Evolutionary conservation across 2,113 vertebrate genomes (phyloP).

Genomic region (Sisor rabdophorus): DNA sequence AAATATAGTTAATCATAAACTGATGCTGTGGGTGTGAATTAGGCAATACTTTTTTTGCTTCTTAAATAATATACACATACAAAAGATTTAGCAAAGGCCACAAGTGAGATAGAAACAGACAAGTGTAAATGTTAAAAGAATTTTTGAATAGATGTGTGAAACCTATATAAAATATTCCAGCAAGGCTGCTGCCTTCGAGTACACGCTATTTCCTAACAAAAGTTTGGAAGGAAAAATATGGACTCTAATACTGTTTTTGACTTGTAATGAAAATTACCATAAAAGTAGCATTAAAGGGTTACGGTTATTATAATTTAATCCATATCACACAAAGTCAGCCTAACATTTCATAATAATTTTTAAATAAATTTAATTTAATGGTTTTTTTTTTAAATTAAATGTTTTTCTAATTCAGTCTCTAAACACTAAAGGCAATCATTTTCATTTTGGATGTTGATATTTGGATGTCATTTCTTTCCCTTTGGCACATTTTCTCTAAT

Average conservation of each 20-base stretch:
- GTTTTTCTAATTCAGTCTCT: background rate
- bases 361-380: background rate
- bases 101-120: background rate
- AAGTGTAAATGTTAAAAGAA: too few species aligned
- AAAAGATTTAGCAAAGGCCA: background rate
- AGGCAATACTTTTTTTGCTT: background rate
- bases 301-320: background rate
- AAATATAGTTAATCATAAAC: too few species aligned
- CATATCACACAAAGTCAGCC: background rate
- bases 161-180: too few species aligned
- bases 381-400: background rate
- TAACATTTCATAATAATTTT: background rate
- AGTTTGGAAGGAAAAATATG: too few species aligned
- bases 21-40: background rate
- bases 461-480: background rate
- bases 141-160: too few species aligned
- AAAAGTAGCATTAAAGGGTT: too few species aligned
- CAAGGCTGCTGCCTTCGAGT: too few species aligned
- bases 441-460: background rate
- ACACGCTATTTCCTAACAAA: too few species aligned
- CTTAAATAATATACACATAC: background rate
- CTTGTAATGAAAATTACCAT: too few species aligned
- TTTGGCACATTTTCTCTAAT: constrained; percentile 1
- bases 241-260: too few species aligned
- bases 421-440: too few species aligned